Base-by-base conservation (phyloP, 1,140 invertebrate genomes). In the Goniozus legneri region DNA sequence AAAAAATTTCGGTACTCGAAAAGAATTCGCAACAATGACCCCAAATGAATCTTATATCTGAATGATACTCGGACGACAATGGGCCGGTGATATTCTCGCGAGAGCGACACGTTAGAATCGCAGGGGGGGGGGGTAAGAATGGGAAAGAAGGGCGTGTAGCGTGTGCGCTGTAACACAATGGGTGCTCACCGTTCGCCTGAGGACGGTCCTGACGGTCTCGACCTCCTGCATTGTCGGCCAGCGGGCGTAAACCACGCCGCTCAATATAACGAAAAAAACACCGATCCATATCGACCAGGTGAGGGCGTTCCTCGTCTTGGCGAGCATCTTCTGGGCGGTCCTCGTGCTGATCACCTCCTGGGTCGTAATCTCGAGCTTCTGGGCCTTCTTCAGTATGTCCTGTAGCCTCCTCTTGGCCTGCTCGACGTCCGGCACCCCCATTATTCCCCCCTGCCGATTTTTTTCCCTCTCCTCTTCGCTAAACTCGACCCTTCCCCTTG, bases 191-290 rank as follows among this genome's bases (percentile, higher is more conserved):
- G 67, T 64, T 52, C 60, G 53, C 60, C 62, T 68, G 16, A 71
- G 51, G 15, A 69, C 67, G 35, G 68, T 71, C 48, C 58, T 62
- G 20, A 69, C 61, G 19, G 67, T 69, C 27, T 71, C 68, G 37
- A 61, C 62, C 34, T 68, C 65, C 43, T 64, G 66, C 19, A 34
- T 42, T 39, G 61, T 62, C 3, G 64, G 60, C 67, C 67, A 69
- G 6, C 58, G 65, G 15, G 56, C 51, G 39, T 71, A 71, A 27
- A 69, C 60, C 42, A 69, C 47, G 3, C 52, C 61, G 37, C 52
- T 62, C 18, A 71, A 52, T 8, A 67, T 30, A n/a, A 69, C 14
- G 8, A 64, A 38, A 47, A 71, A 64, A 34, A 63, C 48, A n/a
- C 56, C 60, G 27, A 67, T 52, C 47, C 63, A 59, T 24, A 69